Evolutionary conservation across 2,888 invertebrate genomes (phyloP).

Genomic region (Drosophila putrida): DNA sequence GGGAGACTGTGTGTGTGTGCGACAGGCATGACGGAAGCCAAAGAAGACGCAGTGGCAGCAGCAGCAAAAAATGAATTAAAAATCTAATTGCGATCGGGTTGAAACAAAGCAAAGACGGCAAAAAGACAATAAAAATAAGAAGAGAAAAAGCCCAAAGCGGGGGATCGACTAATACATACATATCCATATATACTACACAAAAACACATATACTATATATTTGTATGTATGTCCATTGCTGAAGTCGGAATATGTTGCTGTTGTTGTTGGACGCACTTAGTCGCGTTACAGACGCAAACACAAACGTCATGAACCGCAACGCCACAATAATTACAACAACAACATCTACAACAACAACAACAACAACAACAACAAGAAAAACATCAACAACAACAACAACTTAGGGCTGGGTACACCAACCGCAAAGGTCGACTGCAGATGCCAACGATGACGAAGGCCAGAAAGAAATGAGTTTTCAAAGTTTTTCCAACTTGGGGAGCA

Average conservation of each 20-base stretch:
- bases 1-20: constrained; percentile 47
- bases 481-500: constrained; percentile 69
- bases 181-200: background rate
- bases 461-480: constrained; percentile 78
- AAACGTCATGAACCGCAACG: constrained; percentile 81
- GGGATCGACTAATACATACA: constrained; percentile 24
- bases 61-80: constrained; percentile 73
- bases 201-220: background rate
- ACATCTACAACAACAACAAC: constrained; percentile 20
- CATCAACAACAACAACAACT: constrained; percentile 51
- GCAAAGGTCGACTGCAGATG: constrained; percentile 80
- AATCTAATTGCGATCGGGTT: constrained; percentile 78
- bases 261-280: constrained; percentile 69
- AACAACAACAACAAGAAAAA: constrained; percentile 44
- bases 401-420: constrained; percentile 73
- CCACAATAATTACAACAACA: constrained; percentile 80
- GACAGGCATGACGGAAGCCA: constrained; percentile 75
- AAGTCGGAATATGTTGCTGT: constrained; percentile 31
- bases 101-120: constrained; percentile 74
- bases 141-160: constrained; percentile 32
- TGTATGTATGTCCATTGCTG: constrained; percentile 5
- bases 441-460: constrained; percentile 60
- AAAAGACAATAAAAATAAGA: constrained; percentile 62
- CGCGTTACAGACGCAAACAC: constrained; percentile 70
- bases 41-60: constrained; percentile 63